A percentile compares a stretch with the other conserved stretches of the same genome.
Evolutionary conservation across 1,140 invertebrate species (phyloP).

Genomic region (Lucilia sericata): DNA sequence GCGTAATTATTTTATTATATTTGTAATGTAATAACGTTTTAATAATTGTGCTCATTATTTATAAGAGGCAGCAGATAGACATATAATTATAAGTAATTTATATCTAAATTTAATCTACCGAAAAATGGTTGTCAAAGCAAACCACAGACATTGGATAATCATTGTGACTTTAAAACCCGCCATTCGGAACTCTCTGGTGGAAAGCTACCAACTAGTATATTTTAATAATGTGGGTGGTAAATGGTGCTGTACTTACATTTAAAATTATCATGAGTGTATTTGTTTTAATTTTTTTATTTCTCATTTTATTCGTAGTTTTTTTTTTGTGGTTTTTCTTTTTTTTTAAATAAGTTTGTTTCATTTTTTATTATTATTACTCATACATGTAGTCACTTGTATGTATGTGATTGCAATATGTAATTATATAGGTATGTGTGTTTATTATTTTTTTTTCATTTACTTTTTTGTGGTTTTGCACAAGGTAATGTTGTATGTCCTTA

Average conservation of each 20-base stretch:
- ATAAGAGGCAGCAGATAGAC: no score
- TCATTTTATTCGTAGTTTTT: not conserved
- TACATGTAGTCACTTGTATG: not conserved
- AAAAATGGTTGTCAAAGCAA: not conserved
- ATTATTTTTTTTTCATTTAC: not conserved
- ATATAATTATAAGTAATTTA: no score
- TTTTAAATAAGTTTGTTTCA: not conserved
- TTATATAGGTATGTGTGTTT: no score
- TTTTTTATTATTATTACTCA: not conserved
- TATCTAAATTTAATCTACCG: not conserved
- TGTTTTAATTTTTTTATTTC: not conserved
- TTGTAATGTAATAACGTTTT: no score
- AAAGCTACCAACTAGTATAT: no score
- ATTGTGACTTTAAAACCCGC: not conserved
- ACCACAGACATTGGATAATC: not conserved
- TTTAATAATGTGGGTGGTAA: no score
- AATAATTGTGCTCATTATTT: no score
- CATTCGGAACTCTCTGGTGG: not conserved
- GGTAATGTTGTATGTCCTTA: constrained; percentile 9
- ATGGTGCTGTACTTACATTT: not conserved
- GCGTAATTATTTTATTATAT: no score
- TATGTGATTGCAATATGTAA: no score
- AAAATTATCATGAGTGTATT: not conserved
- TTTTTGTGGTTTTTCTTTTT: not conserved
- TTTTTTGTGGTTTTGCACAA: constrained; percentile 26